These are phyloP conservation scores for Syndactyla subalaris DNA, from an alignment of 2,797 vertebrate species.

Conservation along the genomic window DNA sequence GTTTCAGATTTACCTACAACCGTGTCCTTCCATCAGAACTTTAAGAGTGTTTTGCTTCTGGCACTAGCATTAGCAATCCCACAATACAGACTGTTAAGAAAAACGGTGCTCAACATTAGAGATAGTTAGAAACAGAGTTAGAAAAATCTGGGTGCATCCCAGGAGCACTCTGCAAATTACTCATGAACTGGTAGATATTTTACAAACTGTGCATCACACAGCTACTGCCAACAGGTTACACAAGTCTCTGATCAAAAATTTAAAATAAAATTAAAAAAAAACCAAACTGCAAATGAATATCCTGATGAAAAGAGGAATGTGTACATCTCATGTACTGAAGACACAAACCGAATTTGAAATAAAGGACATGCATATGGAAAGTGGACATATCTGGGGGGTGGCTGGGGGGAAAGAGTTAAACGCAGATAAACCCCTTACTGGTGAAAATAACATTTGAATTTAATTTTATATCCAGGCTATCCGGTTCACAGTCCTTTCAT, in stretches of 20 bases:
- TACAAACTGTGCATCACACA: neutral
- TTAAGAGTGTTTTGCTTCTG: conserved; percentile 75
- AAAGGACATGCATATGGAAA: neutral
- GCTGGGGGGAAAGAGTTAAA: neutral
- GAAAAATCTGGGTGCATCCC: conserved; percentile 51
- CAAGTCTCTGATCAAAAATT: neutral
- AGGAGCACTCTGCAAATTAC: conserved; percentile 37
- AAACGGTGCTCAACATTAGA: conserved; percentile 76
- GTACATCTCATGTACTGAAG: neutral
- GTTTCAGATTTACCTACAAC: conserved; percentile 74
- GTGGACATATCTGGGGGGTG: neutral
- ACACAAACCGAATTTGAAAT: conserved; percentile 8
- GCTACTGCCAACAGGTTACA: neutral
- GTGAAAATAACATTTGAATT: conserved; percentile 22
- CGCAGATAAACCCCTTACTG: neutral
- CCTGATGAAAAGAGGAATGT: neutral
- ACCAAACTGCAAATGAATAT: neutral
- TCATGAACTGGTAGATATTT: neutral
- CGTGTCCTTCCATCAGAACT: conserved; percentile 73
- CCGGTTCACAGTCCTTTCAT: neutral
- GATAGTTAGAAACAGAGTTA: conserved; percentile 42
- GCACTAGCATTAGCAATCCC: conserved; percentile 74
- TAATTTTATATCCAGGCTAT: conserved; percentile 15
- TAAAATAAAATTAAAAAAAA: neutral
- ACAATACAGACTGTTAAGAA: conserved; percentile 75